Percentiles rank a stretch among this genome's conserved stretches.
Conservation (phyloP, 2,113 vertebrate genomes). For the Hyperopisus bebe region DNA sequence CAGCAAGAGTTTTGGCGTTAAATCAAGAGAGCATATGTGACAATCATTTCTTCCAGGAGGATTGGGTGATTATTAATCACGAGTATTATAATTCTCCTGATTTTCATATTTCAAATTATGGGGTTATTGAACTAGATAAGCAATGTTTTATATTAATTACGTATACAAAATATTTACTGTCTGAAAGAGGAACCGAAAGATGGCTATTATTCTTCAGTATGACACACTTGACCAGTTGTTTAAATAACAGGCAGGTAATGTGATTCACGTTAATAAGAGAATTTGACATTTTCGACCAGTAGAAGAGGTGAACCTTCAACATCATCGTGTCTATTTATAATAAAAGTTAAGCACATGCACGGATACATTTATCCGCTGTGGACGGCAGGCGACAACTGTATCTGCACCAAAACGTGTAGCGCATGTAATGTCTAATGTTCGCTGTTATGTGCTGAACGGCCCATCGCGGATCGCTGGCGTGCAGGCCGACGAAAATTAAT, state of each 20-base stretch:
- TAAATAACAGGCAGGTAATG: background rate
- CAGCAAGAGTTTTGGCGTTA: background rate
- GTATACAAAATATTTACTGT: background rate
- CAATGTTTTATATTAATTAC: background rate
- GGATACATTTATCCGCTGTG: background rate
- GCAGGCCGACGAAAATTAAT: background rate
- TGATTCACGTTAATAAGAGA: background rate
- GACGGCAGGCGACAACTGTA: background rate
- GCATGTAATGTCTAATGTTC: slow-evolving; percentile 13
- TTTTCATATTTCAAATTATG: background rate
- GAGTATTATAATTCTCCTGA: background rate
- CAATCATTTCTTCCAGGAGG: background rate
- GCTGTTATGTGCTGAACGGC: background rate
- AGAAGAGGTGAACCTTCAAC: background rate
- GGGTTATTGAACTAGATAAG: background rate
- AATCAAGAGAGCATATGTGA: background rate
- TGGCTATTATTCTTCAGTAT: background rate
- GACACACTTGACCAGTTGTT: background rate
- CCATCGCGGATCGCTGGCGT: background rate
- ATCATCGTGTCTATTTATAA: background rate
- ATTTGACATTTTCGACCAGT: background rate
- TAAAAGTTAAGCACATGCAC: background rate
- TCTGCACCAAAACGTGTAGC: slow-evolving; percentile 31
- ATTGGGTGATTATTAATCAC: background rate
- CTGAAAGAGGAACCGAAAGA: background rate